Percentiles rank a stretch among this genome's conserved stretches.
Evolutionary conservation across 1,140 invertebrate species (phyloP).

Genomic region (Meteorus sp.): DNA sequence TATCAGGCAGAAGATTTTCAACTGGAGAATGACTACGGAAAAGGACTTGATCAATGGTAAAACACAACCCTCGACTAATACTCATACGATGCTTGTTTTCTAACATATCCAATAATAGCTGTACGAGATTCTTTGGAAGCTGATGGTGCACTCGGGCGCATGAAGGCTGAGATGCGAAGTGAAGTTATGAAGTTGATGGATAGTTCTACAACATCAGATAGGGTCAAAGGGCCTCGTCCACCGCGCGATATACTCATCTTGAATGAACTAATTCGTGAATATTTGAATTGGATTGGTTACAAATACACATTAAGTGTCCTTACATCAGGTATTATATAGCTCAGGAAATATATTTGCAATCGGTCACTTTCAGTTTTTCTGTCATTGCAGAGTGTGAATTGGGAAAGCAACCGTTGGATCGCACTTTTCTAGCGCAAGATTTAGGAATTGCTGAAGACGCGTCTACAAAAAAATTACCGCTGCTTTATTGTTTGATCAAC

Average conservation of each 20-base stretch:
- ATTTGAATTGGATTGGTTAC: constrained; percentile 59
- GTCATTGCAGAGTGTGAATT: constrained; percentile 51
- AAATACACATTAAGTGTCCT: constrained; percentile 53
- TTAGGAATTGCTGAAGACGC: constrained; percentile 49
- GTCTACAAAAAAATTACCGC: constrained; percentile 44
- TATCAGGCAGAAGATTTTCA: no score
- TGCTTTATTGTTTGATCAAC: constrained; percentile 50
- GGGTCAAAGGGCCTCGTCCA: constrained; percentile 37
- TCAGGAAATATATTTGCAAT: not conserved
- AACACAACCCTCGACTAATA: constrained; percentile 1
- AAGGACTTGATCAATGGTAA: constrained; percentile 54
- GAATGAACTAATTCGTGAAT: constrained; percentile 58
- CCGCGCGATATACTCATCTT: constrained; percentile 48
- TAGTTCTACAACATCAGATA: constrained; percentile 38
- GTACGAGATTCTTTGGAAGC: constrained; percentile 53
- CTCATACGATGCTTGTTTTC: constrained; percentile 20
- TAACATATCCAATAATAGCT: constrained; percentile 35
- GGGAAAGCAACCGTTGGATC: constrained; percentile 48
- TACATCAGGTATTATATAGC: constrained; percentile 42
- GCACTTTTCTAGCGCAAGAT: constrained; percentile 45
- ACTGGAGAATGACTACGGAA: constrained; percentile 48
- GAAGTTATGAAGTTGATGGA: constrained; percentile 55
- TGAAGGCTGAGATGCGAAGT: constrained; percentile 55
- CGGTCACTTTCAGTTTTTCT: not conserved
- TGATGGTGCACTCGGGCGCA: constrained; percentile 49